A percentile compares a stretch with the other conserved stretches of the same genome.
Evolutionary conservation across 2,888 invertebrate genomes (phyloP).

Genomic region (Acrocera orbiculus): DNA sequence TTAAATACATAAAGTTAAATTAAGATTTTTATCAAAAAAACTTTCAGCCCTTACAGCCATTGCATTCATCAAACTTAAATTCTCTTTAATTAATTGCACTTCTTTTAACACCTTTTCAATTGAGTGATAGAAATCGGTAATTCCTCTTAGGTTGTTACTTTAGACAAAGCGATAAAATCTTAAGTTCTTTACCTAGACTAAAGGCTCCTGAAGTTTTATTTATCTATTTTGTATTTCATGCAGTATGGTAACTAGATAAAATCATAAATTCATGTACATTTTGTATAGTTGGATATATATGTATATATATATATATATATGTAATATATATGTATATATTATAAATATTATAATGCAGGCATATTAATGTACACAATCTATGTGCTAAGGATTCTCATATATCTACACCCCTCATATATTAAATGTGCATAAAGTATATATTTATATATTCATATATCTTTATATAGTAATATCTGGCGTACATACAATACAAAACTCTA

Average conservation of each 20-base stretch:
- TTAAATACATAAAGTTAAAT: too few species aligned
- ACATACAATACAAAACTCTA: slow-evolving; percentile 10
- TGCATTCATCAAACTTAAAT: slow-evolving; percentile 8
- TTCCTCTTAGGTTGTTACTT: slow-evolving; percentile 6
- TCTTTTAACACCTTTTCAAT: slow-evolving; percentile 12
- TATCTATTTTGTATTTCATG: slow-evolving; percentile 1
- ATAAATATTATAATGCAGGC: slow-evolving; percentile 11
- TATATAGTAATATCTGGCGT: too few species aligned
- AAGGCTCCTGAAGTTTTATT: not conserved
- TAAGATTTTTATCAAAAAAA: too few species aligned
- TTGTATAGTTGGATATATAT: not conserved
- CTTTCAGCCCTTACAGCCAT: too few species aligned
- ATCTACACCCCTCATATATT: slow-evolving; percentile 2
- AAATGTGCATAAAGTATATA: slow-evolving; percentile 11
- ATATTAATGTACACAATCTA: slow-evolving; percentile 5
- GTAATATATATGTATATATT: slow-evolving; percentile 5
- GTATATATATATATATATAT: not conserved
- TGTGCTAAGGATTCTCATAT: not conserved
- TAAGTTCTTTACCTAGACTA: not conserved
- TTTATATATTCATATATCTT: too few species aligned
- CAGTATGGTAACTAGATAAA: slow-evolving; percentile 9
- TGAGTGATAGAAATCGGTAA: slow-evolving; percentile 7
- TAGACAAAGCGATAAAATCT: slow-evolving; percentile 6
- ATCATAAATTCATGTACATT: slow-evolving; percentile 8
- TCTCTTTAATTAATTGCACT: slow-evolving; percentile 10